Evolutionary conservation across 2,888 invertebrate species (phyloP).

Genomic region (Alcis repandata): DNA sequence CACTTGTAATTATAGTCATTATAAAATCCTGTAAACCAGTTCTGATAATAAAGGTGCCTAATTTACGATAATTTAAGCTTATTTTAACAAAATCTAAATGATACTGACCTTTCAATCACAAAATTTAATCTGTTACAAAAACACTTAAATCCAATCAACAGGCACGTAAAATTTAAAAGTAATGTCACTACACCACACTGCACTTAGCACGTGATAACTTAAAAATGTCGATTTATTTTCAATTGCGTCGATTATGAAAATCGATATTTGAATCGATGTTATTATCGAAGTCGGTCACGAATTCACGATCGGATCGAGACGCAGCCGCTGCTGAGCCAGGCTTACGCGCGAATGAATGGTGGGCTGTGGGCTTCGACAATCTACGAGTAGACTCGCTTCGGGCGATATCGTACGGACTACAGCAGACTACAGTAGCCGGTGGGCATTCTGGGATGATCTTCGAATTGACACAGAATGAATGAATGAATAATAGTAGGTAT

Average conservation of each 20-base stretch:
- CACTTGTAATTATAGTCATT: not conserved
- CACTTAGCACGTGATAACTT: constrained; percentile 7
- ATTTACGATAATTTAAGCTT: constrained; percentile 8
- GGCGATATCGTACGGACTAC: constrained; percentile 6
- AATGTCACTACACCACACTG: constrained; percentile 42
- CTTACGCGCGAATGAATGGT: constrained; percentile 81
- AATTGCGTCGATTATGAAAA: constrained; percentile 51
- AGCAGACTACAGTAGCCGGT: constrained; percentile 32
- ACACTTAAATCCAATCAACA: constrained; percentile 29
- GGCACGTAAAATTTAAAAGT: constrained; percentile 11
- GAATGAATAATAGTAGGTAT: too few relatives aligned
- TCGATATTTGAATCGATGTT: constrained; percentile 66
- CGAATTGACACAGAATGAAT: too few relatives aligned
- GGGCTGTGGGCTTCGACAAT: not conserved
- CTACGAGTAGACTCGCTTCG: constrained; percentile 12
- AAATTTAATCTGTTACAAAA: constrained; percentile 14
- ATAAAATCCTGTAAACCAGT: not conserved
- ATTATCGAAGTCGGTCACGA: constrained; percentile 51
- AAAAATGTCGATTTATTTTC: constrained; percentile 11
- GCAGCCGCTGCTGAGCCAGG: constrained; percentile 70
- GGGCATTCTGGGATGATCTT: constrained; percentile 41
- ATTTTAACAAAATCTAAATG: constrained; percentile 31
- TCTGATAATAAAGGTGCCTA: not conserved
- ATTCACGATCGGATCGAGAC: constrained; percentile 58
- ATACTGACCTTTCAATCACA: constrained; percentile 35